Base-by-base conservation (phyloP, 2,888 invertebrate genomes). In the Notodonta ziczac region DNA sequence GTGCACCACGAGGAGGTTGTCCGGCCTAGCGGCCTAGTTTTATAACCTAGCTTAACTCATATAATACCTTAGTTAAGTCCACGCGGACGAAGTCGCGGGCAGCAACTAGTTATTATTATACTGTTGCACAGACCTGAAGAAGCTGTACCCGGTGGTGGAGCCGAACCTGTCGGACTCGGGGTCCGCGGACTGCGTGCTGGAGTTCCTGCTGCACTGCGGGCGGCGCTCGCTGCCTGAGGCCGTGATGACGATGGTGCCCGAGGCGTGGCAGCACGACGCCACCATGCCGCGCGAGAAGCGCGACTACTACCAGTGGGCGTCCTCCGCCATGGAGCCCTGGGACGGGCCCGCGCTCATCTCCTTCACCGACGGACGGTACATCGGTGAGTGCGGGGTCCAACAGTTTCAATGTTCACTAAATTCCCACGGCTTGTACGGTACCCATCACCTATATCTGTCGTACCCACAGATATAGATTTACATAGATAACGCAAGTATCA, bases 321-420 rank as follows among this genome's bases (percentile, higher is more conserved):
- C 98, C 0, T 99, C 97, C 83, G 97, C 97, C 16, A 99, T 99
- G 99, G 99, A 99, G 87, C 99, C 99, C 0, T 99, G 99, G 99
- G 99, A 99, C 89, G 99, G 99, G 40, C 97, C 98, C 2, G 99
- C 99, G 1, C 94, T 99, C 66, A 95, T 99, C 61, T 98, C 99
- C 0, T 99, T 99, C 90, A 98, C 99, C 56, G 99, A 99, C 91
- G 99, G 99, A 42, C 96, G 99, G 42, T 99, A 98, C 84, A 97
- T 99, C 80, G 99, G 97, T 94, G 54, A 84, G 87, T 72, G 52
- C n/a, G 12, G n/a, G 42, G n/a, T 35, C 1, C 35, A 35, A 24
- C 24, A 24, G 24, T 24, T 24, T 24, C 24, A 24, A 24, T 1
- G 24, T 24, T 24, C 24, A 24, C 24, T 24, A 24, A 24, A 24